Base-by-base conservation (phyloP, 2,888 invertebrate species). In the Anaspis maculata region DNA sequence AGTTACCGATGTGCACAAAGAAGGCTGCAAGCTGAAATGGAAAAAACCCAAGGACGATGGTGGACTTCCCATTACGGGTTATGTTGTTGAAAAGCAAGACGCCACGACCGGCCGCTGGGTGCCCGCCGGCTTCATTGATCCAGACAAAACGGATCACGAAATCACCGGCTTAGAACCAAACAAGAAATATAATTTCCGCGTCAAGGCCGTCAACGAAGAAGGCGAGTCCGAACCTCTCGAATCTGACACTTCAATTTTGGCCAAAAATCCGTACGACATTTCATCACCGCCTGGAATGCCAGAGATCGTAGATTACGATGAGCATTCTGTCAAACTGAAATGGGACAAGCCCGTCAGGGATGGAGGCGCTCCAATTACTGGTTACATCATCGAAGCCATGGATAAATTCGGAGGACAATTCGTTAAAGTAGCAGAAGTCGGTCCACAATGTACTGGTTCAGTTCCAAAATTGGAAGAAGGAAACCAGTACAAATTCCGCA, bases 251-350 rank as follows among this genome's bases (percentile, higher is more conserved):
- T 79, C 89, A 0, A 86, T 86, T 37, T 65, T 94, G 7, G 97
- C 98, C 32, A 98, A 98, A 71, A 97, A 98, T 76, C 97, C 98
- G 12, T 98, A 80, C 68, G 96, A 91, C 64, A 73, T 83, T 30
- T 83, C 92, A 5, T 80, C 85, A 1, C 77, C 89, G 2, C 91
- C 91, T 35, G 91, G 91, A n/a, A 67, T 91, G 21, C 92, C 91
- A 1, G 89, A 90, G 62, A 81, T 91, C 31, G 76, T 82, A 42
- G 92, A 92, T 64, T 92, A 86, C 81, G 85, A 88, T 52, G 91
- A 91, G 63, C 85, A 87, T 59, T 85, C 83, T 44, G 90, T 85
- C 1, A 89, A 90, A 61, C 69, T 92, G 1, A 88, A 88, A 59
- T 92, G 92, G 92, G 86, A 89, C 46, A 81, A 82, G 9, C 92